Conservation (phyloP, 2,797 vertebrate species). For the Gobio occitaniae region DNA sequence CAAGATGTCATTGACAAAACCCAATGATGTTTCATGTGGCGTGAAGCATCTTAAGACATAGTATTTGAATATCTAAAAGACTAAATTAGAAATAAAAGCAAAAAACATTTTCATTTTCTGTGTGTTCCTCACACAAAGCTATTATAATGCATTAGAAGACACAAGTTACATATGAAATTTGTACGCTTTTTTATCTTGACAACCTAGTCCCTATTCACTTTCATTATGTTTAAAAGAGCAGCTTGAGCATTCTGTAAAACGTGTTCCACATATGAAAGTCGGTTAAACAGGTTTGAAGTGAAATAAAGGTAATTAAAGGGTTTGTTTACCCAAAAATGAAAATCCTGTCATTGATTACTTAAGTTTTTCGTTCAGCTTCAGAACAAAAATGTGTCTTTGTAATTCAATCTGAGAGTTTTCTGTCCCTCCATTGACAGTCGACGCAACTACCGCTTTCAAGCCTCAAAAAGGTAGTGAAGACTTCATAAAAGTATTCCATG, state of each 20-base stretch:
- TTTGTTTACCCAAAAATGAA: too few species aligned
- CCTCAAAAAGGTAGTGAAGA: too few species aligned
- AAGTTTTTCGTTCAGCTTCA: too few species aligned
- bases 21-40: background rate
- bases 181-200: background rate
- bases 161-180: background rate
- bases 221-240: background rate
- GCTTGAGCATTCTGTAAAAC: constrained; percentile 7
- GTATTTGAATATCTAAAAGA: background rate
- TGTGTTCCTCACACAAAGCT: background rate
- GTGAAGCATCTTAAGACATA: background rate
- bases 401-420: too few species aligned
- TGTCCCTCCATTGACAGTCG: too few species aligned
- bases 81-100: background rate
- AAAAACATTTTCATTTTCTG: background rate
- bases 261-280: background rate
- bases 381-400: too few species aligned
- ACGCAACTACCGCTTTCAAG: too few species aligned
- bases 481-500: too few species aligned
- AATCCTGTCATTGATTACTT: too few species aligned
- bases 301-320: background rate
- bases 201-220: background rate
- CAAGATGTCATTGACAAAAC: background rate
- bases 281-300: background rate
- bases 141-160: background rate